These are phyloP conservation scores for Anarsia innoxiella DNA, from an alignment of 2,888 invertebrate genomes.

Conservation along the genomic window DNA sequence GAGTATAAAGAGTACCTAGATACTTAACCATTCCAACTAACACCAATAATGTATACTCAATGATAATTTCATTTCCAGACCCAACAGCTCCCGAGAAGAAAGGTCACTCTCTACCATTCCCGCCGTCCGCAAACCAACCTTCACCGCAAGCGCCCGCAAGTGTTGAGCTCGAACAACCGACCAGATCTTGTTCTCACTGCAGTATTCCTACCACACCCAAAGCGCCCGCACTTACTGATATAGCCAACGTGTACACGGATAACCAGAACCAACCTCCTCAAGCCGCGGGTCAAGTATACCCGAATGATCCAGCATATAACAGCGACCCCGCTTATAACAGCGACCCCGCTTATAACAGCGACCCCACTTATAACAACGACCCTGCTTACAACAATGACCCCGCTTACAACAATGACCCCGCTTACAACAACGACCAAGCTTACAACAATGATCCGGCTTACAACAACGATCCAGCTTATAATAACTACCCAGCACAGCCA, in stretches of 20 bases:
- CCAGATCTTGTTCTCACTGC: constrained; percentile 75
- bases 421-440: constrained; percentile 1
- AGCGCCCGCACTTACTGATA: constrained; percentile 30
- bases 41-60: no score
- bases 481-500: constrained; percentile 8
- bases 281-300: no score
- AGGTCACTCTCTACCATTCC: constrained; percentile 45
- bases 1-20: no score
- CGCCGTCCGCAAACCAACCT: constrained; percentile 25
- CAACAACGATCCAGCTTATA: constrained; percentile 5
- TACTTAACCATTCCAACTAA: no score
- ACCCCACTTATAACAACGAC: constrained; percentile 4
- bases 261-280: constrained; percentile 6
- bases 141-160: constrained; percentile 9
- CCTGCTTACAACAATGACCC: constrained; percentile 1
- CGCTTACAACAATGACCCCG: background rate
- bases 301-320: constrained; percentile 14
- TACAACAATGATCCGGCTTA: no score
- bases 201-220: constrained; percentile 69
- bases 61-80: constrained; percentile 28
- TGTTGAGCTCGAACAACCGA: constrained; percentile 26
- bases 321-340: constrained; percentile 1
- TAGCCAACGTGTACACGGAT: constrained; percentile 23
- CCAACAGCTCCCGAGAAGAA: constrained; percentile 36
- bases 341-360: constrained; percentile 1